phyloP scores from a whole-genome alignment of 2,113 vertebrate genomes.

The Microcebus jonahi region DNA sequence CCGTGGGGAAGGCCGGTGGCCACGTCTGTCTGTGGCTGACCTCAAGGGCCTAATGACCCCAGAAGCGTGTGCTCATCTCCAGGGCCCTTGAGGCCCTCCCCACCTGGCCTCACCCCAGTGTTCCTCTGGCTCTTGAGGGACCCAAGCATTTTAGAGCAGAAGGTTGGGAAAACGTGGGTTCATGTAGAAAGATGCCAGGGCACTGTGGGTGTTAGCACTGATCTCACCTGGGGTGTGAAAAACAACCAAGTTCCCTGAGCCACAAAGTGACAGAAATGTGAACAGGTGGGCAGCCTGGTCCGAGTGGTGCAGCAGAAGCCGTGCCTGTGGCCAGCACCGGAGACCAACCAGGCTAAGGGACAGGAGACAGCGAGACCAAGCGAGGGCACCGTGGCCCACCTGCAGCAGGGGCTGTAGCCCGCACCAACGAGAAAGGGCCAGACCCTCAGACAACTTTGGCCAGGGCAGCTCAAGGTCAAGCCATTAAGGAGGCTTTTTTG shows the following conservation, averaged over 20 bases:
- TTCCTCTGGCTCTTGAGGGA: not conserved
- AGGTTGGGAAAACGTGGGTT: not conserved
- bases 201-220: not conserved
- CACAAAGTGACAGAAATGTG: not conserved
- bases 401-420: fast-evolving
- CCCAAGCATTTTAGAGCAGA: not conserved
- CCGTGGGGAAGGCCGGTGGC: not conserved
- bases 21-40: not conserved
- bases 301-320: fast-evolving
- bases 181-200: not conserved
- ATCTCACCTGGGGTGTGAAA: not conserved
- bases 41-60: not conserved
- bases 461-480: not conserved
- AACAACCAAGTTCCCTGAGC: not conserved
- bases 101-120: not conserved
- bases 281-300: not conserved
- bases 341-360: not conserved
- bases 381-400: fast-evolving
- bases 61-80: not conserved
- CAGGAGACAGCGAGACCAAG: not conserved
- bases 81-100: not conserved
- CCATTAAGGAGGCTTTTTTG: fast-evolving
- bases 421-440: not conserved
- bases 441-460: too few relatives aligned
- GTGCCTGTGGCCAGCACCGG: not conserved